Evolutionary conservation across 2,797 vertebrate species (phyloP), one percentile per base, ranked within the genome.

Genomic region (Cheirogaleus major): DNA sequence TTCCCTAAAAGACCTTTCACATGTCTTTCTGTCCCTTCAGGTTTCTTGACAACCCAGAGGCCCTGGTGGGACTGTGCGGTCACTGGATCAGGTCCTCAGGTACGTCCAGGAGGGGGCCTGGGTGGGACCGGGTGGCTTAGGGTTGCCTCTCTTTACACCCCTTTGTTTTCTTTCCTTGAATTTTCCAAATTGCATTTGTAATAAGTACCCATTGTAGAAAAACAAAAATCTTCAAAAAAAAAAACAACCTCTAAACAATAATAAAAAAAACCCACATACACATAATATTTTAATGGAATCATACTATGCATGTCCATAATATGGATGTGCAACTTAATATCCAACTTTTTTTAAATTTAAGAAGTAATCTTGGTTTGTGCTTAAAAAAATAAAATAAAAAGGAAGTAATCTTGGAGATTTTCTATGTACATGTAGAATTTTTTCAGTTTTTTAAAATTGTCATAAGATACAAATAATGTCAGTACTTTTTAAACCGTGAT

Each of bases 61-160:
- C n/a, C 55, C 89, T 97, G 1, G 8, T 93, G 94, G n/a, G 65
- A 95, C 91, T 91, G 4, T 81, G 61, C 57, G 23, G 89, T 48
- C n/a, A 1, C 87, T 55, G 81, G 75, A 57, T 9, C 59, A 84
- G 25, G 20, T n/a, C 83, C 75, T 97, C 97, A 96, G 97, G 97
- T 97, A 93, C 7, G 81, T 94, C 69, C 41, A 45, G 45, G 30
- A 0, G 0, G 50, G 70, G 45, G 11, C 22, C 7, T 0, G 0
- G 11, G 32, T 0, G 2, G 73, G 61, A 43, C n/a, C 11, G 3
- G 27, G 50, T 15, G 25, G 8, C 45, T 30, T 2, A 6, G 52
- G 4, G 6, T 50, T 2, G 5, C 43, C 63, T 35, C 63, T 78
- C 80, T 30, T 38, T 45, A 32, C 20, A 55, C 2, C 23, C 8